A percentile compares a stretch with the other conserved stretches of the same genome.
Conservation (phyloP, 2,888 invertebrate genomes). For the Lasioglossum vierecki region DNA sequence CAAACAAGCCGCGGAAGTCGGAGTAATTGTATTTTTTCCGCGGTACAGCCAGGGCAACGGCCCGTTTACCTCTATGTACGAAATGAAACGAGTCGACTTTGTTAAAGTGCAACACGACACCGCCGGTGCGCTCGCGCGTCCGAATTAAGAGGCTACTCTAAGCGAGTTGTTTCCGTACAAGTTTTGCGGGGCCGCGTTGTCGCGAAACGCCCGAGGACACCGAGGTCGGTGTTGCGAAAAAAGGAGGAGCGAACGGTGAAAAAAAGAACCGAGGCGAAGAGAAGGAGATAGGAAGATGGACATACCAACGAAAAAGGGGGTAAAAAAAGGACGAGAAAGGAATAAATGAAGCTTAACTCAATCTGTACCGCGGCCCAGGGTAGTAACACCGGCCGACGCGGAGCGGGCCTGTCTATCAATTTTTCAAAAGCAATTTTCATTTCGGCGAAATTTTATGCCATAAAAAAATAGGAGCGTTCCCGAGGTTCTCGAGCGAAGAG, state of each 20-base stretch:
- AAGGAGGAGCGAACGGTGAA: background rate
- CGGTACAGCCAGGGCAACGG: background rate
- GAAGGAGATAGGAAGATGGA: background rate
- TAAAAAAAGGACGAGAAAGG: background rate
- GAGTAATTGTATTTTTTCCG: constrained; percentile 45
- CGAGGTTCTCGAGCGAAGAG: constrained; percentile 35
- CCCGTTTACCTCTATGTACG: constrained; percentile 38
- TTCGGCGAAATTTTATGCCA: constrained; percentile 72
- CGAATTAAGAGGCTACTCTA: constrained; percentile 69
- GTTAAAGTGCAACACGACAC: constrained; percentile 52
- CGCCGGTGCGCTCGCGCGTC: constrained; percentile 31
- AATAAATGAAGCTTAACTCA: constrained; percentile 69
- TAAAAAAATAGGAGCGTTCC: constrained; percentile 73
- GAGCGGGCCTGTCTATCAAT: constrained; percentile 69
- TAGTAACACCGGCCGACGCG: constrained; percentile 43
- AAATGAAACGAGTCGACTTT: constrained; percentile 63
- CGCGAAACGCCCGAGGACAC: constrained; percentile 59
- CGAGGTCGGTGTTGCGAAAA: constrained; percentile 4
- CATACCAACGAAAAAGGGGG: background rate
- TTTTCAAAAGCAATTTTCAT: constrained; percentile 79
- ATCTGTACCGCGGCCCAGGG: constrained; percentile 65
- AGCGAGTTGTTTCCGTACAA: constrained; percentile 71
- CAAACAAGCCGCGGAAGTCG: background rate
- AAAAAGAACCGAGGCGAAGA: background rate
- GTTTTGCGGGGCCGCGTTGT: constrained; percentile 60